Evolutionary conservation across 2,888 invertebrate species (phyloP), one percentile per base, ranked within the genome.

Genomic region (Celastrina argiolus): DNA sequence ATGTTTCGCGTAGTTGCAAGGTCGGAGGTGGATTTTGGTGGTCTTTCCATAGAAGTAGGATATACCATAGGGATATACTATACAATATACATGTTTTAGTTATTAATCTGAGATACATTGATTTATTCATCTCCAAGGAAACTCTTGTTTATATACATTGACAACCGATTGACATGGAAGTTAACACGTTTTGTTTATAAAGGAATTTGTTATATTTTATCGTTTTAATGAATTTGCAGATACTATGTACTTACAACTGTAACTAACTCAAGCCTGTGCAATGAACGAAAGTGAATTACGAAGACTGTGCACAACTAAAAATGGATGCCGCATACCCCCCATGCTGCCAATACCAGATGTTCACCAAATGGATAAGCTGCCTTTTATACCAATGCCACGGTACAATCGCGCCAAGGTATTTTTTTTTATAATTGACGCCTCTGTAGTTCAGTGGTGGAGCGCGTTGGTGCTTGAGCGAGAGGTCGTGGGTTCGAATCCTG

Each of bases 201-300:
- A 36, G 36, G 36, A 36, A 36, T 36, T 36, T 36, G 2, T 36
- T 36, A 8, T 12, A 22, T 12, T 51, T 51, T 22, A 22, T 18
- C 10, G 18, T 22, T 26, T 51, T 51, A 10, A 8, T 51, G 12
- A 8, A 16, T 26, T 51, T 45, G 51, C 51, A 51, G 51, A 51
- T 26, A 22, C 10, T 16, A 31, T 31, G 16, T 10, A 8, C 18
- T 18, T 45, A 2, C 2, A 7, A 12, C 36, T 7, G 26, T 26
- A 51, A 51, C n/a, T 45, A 45, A 4, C 45, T 45, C 1, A 45
- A 45, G 1, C 14, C 1, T 51, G 12, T 51, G 68, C 71, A 71
- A 91, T 91, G 91, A 78, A 91, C 45, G 91, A 90, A 69, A 83
- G 88, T 34, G 88, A 91, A 56, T 68, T 91, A 31, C 80, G 88